A percentile compares a stretch with the other conserved stretches of the same genome.
Evolutionary conservation across 2,888 invertebrate genomes (phyloP).

Genomic region (Muschampia plurimacula): DNA sequence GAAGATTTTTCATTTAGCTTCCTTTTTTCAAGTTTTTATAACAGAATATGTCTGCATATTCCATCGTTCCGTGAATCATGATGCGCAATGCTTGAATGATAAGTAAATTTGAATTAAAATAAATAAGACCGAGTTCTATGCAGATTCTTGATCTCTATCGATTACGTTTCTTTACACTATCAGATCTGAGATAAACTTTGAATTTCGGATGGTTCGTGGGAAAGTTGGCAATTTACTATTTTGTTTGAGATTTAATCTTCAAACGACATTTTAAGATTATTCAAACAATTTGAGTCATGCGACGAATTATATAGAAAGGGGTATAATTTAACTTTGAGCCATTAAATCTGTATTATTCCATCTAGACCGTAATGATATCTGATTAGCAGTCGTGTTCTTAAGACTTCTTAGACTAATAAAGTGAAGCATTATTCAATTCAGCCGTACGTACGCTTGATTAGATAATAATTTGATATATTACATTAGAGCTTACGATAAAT

Average conservation of each 20-base stretch:
- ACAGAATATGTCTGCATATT: too few species aligned
- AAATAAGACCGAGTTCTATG: slow-evolving; percentile 2
- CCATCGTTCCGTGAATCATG: neutral
- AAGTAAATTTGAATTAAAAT: slow-evolving; percentile 1
- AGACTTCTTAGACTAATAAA: slow-evolving; percentile 45
- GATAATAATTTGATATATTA: slow-evolving; percentile 49
- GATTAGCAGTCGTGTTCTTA: slow-evolving; percentile 20
- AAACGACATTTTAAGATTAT: slow-evolving; percentile 31
- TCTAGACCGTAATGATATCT: slow-evolving; percentile 16
- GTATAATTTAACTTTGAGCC: neutral
- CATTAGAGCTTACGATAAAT: slow-evolving; percentile 35
- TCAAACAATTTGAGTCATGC: slow-evolving; percentile 22
- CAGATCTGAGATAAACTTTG: slow-evolving; percentile 28
- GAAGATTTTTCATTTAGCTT: too few species aligned
- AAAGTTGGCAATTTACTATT: slow-evolving; percentile 36
- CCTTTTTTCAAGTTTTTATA: too few species aligned
- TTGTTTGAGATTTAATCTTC: slow-evolving; percentile 27
- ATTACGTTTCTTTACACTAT: slow-evolving; percentile 14
- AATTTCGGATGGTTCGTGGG: slow-evolving; percentile 30
- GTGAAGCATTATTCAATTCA: slow-evolving; percentile 45
- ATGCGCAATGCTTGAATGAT: neutral
- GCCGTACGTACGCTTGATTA: slow-evolving; percentile 44
- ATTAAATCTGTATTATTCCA: slow-evolving; percentile 22
- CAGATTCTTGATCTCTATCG: slow-evolving; percentile 30
- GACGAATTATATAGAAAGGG: slow-evolving; percentile 24